Evolutionary conservation across 2,797 vertebrate species (phyloP), one percentile per base, ranked within the genome.

Genomic region (Bradypus variegatus): DNA sequence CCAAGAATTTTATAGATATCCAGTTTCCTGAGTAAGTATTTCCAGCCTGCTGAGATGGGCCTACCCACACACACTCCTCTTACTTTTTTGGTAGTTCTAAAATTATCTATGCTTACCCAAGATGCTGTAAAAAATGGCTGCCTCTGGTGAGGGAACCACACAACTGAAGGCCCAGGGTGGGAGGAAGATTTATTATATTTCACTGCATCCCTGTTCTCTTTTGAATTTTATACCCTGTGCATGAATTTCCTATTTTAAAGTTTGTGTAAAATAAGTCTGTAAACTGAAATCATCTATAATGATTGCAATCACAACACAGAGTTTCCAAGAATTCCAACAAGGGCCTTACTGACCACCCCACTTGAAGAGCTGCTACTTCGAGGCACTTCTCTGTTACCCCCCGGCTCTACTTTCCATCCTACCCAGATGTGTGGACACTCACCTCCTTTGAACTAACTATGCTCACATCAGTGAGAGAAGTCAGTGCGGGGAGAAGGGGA

Each of bases 1-100:
- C 99, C 2, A 98, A 98, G 95, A 99, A 99, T 97, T 99, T 99
- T 96, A 97, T 99, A 53, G 98, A 99, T 31, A 97, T 98, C 82
- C 97, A 97, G 0, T 75, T 91, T 41, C 98, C 98, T 3, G 97
- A 96, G 99, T 99, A 95, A 98, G 98, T 96, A 92, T 91, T 88
- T 80, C 62, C 27, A 89, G 96, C 50, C 96, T 90, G 95, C 91
- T n/a, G 91, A 78, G 91, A 86, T 67, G 58, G 55, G 83, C 60
- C 36, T 27, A 8, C 85, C 88, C 91, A 91, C 86, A 90, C 86
- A 90, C 38, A 5, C 69, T 62, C 92, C 75, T 73, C 90, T 92
- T 62, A 8, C 87, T 92, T 90, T 88, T 90, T 87, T 91, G 38
- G 80, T 69, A 21, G 0, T 77, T 50, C 93, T 94, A 93, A 88